Evolutionary conservation across 2,888 invertebrate species (phyloP).

Genomic region (Drosophila ustulata): DNA sequence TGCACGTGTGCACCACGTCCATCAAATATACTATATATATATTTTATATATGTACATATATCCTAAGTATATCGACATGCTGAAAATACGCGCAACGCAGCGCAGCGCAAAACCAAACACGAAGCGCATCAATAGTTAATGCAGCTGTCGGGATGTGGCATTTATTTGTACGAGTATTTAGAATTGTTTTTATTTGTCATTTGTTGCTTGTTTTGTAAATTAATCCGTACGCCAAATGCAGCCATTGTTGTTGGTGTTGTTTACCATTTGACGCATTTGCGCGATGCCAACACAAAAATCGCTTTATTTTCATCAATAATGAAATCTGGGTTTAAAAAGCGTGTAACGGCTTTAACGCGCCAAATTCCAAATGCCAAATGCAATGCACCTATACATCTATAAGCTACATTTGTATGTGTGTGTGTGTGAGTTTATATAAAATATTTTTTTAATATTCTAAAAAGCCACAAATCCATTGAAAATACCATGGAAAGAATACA

Average conservation of each 20-base stretch:
- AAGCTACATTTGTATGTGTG: conserved; percentile 2
- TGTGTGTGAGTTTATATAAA: conserved; percentile 34
- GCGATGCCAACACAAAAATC: conserved; percentile 31
- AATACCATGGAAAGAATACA: conserved; percentile 52
- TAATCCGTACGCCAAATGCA: conserved; percentile 45
- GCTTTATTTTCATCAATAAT: conserved; percentile 75
- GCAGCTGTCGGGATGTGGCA: conserved; percentile 32
- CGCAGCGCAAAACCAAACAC: background rate
- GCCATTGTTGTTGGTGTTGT: conserved; percentile 18
- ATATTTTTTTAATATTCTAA: conserved; percentile 74
- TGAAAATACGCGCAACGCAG: conserved; percentile 3
- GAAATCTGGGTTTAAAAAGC: conserved; percentile 73
- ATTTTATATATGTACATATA: background rate
- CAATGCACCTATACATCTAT: background rate
- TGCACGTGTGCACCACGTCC: conserved; percentile 16
- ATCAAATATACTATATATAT: background rate
- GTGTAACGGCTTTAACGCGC: conserved; percentile 63
- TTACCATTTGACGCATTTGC: conserved; percentile 50
- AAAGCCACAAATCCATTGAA: conserved; percentile 73
- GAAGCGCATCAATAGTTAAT: conserved; percentile 42
- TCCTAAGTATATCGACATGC: conserved; percentile 3
- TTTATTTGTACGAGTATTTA: conserved; percentile 41
- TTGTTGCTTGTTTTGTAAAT: conserved; percentile 33
- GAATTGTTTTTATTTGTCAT: conserved; percentile 27
- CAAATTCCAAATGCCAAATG: conserved; percentile 44